Conservation (phyloP, 2,888 invertebrate species). For the Netelia inedita region DNA sequence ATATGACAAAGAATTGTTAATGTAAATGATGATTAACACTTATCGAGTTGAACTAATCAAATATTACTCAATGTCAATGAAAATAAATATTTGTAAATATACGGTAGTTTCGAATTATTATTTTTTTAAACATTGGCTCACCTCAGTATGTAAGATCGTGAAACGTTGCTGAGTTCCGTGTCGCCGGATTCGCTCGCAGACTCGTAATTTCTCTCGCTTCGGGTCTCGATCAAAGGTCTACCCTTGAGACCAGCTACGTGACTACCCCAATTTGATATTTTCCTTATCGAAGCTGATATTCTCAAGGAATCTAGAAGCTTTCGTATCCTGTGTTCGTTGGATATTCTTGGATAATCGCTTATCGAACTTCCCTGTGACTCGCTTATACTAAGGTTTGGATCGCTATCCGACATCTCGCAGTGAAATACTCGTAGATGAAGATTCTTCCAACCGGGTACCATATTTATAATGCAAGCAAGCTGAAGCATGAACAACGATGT, state of each 20-base stretch:
- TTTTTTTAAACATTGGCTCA: conserved; percentile 74
- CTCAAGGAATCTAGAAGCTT: conserved; percentile 93
- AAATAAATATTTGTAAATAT: conserved; percentile 33
- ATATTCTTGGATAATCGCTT: conserved; percentile 80
- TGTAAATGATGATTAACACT: neutral
- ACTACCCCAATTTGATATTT: conserved; percentile 89
- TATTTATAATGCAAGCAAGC: conserved; percentile 97
- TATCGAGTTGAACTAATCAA: too few species aligned
- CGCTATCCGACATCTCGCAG: conserved; percentile 87
- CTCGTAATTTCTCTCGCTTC: conserved; percentile 75
- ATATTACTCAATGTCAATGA: conserved; percentile 44
- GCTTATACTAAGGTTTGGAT: conserved; percentile 80
- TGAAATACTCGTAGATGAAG: conserved; percentile 94
- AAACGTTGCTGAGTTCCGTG: conserved; percentile 84
- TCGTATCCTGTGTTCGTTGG: conserved; percentile 86
- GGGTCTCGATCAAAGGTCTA: conserved; percentile 78
- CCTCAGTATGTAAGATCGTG: conserved; percentile 86
- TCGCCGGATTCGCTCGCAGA: conserved; percentile 79
- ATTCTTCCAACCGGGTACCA: conserved; percentile 95
- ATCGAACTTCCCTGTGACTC: conserved; percentile 84
- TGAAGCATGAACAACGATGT: conserved; percentile 98
- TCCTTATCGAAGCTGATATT: conserved; percentile 93
- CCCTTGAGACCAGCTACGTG: conserved; percentile 86
- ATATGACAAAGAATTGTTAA: conserved; percentile 14
- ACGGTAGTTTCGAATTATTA: neutral